phyloP scores from a whole-genome alignment of 2,888 invertebrate species.

The Nesidiocoris tenuis region DNA sequence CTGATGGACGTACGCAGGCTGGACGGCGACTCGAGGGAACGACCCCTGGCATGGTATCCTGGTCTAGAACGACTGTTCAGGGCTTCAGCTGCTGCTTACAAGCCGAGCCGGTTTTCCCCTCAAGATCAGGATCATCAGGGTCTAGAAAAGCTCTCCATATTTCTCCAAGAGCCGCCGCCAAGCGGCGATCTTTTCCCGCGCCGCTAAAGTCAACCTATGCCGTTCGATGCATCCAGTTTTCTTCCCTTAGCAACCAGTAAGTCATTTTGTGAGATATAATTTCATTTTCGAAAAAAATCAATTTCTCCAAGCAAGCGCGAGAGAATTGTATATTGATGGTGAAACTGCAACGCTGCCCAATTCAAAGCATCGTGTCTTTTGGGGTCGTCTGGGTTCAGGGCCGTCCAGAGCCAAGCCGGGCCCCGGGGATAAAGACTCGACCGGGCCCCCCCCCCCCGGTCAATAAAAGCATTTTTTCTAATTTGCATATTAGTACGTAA shows the following conservation, averaged over 20 bases:
- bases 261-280: background rate
- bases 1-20: constrained; percentile 2
- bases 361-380: no score
- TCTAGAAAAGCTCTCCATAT: constrained; percentile 28
- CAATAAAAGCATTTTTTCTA: no score
- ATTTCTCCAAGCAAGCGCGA: no score
- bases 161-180: constrained; percentile 28
- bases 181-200: constrained; percentile 33
- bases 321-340: no score
- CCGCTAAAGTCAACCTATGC: background rate
- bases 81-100: background rate
- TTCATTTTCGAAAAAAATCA: no score
- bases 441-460: no score
- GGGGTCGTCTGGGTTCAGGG: no score
- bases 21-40: constrained; percentile 13
- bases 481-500: no score
- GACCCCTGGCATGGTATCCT: constrained; percentile 19
- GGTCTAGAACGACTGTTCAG: constrained; percentile 25
- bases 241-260: background rate
- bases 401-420: no score
- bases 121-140: constrained; percentile 9
- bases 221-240: background rate
- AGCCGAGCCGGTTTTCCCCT: constrained; percentile 7
- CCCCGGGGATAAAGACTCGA: no score
- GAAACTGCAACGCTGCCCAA: no score